A percentile compares a stretch with the other conserved stretches of the same genome.
phyloP scores from a whole-genome alignment of 64 coral and sea anemone genomes.

The Montipora foliosa region DNA sequence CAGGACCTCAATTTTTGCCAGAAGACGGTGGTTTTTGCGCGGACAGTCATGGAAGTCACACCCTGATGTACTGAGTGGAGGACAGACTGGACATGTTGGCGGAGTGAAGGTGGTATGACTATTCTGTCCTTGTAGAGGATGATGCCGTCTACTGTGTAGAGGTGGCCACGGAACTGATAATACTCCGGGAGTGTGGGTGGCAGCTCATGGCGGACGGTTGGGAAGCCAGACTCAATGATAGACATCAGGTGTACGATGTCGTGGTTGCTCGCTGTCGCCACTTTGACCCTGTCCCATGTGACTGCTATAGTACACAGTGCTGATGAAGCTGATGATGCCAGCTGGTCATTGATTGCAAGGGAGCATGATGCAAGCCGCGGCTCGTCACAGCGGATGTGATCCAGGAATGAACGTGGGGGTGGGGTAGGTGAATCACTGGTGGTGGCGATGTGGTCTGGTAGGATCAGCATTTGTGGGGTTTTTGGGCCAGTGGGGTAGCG shows the following conservation, averaged over 20 bases:
- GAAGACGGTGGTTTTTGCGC: constrained; percentile 24
- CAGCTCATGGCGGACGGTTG: constrained; percentile 47
- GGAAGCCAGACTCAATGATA: constrained; percentile 35
- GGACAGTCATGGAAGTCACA: constrained; percentile 1
- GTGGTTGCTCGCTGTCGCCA: constrained; percentile 19
- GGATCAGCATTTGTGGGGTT: constrained; percentile 6
- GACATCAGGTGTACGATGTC: not conserved
- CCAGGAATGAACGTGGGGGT: constrained; percentile 33
- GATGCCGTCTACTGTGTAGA: constrained; percentile 41
- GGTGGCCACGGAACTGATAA: constrained; percentile 29
- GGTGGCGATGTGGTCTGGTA: constrained; percentile 53
- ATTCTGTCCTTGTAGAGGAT: constrained; percentile 34
- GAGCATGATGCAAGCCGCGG: not conserved
- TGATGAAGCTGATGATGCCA: constrained; percentile 38
- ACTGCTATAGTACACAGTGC: constrained; percentile 27
- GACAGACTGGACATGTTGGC: not conserved
- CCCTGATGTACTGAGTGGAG: constrained; percentile 62
- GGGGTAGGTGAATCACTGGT: not conserved
- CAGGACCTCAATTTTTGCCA: constrained; percentile 24
- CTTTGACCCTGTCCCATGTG: not conserved
- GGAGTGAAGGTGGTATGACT: constrained; percentile 22
- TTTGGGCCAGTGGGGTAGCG: constrained; percentile 41
- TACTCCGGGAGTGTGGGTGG: constrained; percentile 50
- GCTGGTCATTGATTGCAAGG: not conserved
- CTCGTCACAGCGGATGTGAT: not conserved